Evolutionary conservation across 2,113 vertebrate species (phyloP).

Genomic region (Nerophis ophidion): DNA sequence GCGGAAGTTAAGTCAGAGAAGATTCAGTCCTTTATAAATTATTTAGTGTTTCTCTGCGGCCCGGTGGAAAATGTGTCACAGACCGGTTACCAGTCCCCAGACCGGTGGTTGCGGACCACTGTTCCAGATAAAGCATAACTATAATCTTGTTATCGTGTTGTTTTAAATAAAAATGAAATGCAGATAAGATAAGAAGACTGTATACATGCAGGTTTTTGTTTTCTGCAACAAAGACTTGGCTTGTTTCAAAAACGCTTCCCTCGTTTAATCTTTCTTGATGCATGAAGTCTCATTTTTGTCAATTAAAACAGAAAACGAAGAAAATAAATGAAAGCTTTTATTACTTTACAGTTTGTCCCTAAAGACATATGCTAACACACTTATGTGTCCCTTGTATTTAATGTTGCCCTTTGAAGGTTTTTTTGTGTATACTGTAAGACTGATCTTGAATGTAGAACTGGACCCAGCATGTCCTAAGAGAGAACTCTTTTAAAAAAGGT

Average conservation of each 20-base stretch:
- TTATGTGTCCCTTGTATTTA: slow-evolving; percentile 11
- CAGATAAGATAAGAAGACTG: slow-evolving; percentile 13
- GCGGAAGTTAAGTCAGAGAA: too few relatives aligned
- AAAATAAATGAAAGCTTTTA: slow-evolving; percentile 6
- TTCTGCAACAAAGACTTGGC: slow-evolving; percentile 26
- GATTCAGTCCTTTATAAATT: too few relatives aligned
- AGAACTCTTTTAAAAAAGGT: slow-evolving; percentile 9
- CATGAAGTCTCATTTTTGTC: slow-evolving; percentile 13
- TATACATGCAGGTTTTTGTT: slow-evolving; percentile 27
- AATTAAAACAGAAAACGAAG: neutral
- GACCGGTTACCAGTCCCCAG: too few relatives aligned
- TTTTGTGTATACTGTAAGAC: neutral
- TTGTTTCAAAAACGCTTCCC: slow-evolving; percentile 30
- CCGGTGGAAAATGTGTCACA: too few relatives aligned
- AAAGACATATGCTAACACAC: slow-evolving; percentile 1
- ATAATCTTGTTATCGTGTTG: slow-evolving; percentile 33
- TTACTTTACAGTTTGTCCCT: slow-evolving; percentile 1
- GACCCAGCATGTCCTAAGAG: neutral
- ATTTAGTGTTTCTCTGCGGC: too few relatives aligned
- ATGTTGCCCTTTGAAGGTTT: slow-evolving; percentile 11
- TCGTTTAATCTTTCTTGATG: slow-evolving; percentile 4
- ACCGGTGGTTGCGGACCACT: too few relatives aligned
- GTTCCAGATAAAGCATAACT: slow-evolving; percentile 25
- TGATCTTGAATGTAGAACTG: slow-evolving; percentile 16
- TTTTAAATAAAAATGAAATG: neutral